Percentiles rank a stretch among this genome's conserved stretches.
Conservation (phyloP, 2,888 invertebrate genomes). For the Pristionchus maxplancki region DNA sequence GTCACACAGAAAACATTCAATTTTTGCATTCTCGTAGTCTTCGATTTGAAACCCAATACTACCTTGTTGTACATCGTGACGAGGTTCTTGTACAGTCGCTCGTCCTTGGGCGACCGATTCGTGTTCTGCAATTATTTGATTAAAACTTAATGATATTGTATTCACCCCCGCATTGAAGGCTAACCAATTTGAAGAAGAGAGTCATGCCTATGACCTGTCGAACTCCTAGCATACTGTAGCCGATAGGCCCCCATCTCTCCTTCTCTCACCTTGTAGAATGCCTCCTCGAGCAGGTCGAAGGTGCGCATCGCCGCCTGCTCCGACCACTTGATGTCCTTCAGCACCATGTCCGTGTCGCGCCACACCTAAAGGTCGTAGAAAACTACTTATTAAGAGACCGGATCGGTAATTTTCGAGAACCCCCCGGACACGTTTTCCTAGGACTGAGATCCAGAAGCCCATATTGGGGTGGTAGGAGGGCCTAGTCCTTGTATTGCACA, state of each 20-base stretch:
- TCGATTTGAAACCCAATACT: neutral
- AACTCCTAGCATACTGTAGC: neutral
- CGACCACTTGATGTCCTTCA: constrained; percentile 46
- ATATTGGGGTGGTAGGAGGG: too few species aligned
- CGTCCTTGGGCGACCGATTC: constrained; percentile 41
- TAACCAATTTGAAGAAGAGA: too few species aligned
- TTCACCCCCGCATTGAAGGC: too few species aligned
- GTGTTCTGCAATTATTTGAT: neutral
- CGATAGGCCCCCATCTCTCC: too few species aligned
- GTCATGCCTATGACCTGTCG: too few species aligned
- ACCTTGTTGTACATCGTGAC: constrained; percentile 42
- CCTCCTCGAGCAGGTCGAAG: constrained; percentile 48
- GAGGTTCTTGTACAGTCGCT: constrained; percentile 44
- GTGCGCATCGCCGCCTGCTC: constrained; percentile 30
- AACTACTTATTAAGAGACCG: too few species aligned
- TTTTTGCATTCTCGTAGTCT: neutral
- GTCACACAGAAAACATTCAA: too few species aligned
- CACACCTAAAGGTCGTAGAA: constrained; percentile 44
- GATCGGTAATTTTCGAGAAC: too few species aligned
- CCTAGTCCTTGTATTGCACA: too few species aligned
- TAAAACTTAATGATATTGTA: too few species aligned
- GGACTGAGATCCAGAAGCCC: too few species aligned
- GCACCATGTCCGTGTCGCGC: constrained; percentile 36
- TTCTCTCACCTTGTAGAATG: constrained; percentile 21
- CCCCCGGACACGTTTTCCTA: too few species aligned